Conservation (phyloP, 35 echinoderm and acorn worm genomes). For the Hemicentrotus pulcherrimus region DNA sequence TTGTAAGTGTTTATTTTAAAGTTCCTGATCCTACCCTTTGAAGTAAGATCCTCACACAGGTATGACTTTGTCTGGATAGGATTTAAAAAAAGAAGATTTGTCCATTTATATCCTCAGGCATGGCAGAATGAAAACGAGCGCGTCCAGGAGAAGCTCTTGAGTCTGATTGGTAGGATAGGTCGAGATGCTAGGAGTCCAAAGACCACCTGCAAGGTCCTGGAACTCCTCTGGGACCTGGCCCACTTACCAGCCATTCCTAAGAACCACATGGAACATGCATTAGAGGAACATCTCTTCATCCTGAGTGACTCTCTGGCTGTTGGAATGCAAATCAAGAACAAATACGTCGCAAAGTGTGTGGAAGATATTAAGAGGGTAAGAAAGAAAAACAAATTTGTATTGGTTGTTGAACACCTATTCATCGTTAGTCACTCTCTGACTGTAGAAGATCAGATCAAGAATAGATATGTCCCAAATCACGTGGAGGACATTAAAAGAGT, state of each 20-base stretch:
- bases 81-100: too few relatives aligned
- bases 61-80: too few relatives aligned
- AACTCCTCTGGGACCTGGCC: conserved; percentile 94
- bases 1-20: too few relatives aligned
- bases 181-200: conserved; percentile 80
- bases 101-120: conserved; percentile 53
- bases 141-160: conserved; percentile 93
- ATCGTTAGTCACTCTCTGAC: conserved; percentile 87
- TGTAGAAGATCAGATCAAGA: conserved; percentile 72
- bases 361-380: conserved; percentile 99
- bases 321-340: conserved; percentile 78
- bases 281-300: conserved; percentile 95
- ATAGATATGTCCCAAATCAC: conserved; percentile 83
- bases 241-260: conserved; percentile 87
- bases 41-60: too few relatives aligned
- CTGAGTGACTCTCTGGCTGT: conserved; percentile 87
- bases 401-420: conserved; percentile 67
- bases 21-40: too few relatives aligned
- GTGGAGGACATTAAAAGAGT: conserved; percentile 97
- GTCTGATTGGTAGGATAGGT: conserved; percentile 94
- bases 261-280: conserved; percentile 86
- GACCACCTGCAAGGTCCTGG: conserved; percentile 93
- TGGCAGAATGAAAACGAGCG: conserved; percentile 95
- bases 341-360: conserved; percentile 91
- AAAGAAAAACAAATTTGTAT: too few relatives aligned